Percentiles rank a stretch among this genome's conserved stretches.
These are phyloP conservation scores for Intellagama lesueurii DNA, from an alignment of 2,797 vertebrate genomes.

Conservation along the genomic window DNA sequence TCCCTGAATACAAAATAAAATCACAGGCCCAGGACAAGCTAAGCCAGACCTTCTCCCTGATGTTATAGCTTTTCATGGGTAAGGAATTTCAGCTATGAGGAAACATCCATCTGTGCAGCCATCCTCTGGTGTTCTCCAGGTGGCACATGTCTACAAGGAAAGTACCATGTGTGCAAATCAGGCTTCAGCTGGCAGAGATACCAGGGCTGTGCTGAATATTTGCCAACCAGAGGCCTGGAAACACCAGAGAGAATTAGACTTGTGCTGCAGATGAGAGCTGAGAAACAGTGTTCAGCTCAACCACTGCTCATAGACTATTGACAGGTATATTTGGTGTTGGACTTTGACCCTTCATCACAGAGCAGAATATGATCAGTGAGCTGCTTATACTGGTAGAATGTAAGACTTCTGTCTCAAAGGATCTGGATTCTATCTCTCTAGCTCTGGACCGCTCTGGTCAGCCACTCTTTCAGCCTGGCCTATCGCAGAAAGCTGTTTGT, in stretches of 20 bases:
- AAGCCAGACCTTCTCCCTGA: not conserved
- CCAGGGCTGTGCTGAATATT: not conserved
- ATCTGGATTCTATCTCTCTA: too few relatives aligned
- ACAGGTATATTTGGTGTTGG: too few relatives aligned
- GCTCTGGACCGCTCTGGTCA: too few relatives aligned
- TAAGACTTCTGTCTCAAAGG: too few relatives aligned
- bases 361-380: too few relatives aligned
- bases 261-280: not conserved
- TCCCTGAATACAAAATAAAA: not conserved
- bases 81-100: not conserved
- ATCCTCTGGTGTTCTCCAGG: not conserved
- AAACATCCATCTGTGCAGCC: too few relatives aligned
- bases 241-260: not conserved
- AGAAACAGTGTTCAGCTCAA: not conserved
- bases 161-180: not conserved
- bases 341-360: too few relatives aligned
- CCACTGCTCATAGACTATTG: not conserved
- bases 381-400: too few relatives aligned
- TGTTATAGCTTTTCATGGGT: not conserved
- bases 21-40: not conserved
- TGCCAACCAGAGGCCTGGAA: not conserved
- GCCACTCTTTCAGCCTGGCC: too few relatives aligned
- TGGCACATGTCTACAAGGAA: not conserved
- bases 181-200: not conserved
- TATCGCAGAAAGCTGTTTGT: too few relatives aligned